Evolutionary conservation across 2,888 invertebrate species (phyloP).

Genomic region (Lasioglossum lativentre): DNA sequence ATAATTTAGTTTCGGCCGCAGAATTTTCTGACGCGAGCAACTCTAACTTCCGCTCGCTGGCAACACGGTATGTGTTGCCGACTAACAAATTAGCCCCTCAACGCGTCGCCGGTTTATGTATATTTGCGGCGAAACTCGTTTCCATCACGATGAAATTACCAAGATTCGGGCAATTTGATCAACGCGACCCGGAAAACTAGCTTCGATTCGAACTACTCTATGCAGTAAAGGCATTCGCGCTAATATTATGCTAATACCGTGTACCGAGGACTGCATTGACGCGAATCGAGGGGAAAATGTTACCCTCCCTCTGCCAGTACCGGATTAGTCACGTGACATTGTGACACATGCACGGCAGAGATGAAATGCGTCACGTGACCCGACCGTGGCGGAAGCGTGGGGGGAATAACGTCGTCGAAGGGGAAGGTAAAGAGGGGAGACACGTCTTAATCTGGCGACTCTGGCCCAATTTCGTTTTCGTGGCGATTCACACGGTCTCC

Average conservation of each 20-base stretch:
- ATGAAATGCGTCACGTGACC: too few species aligned
- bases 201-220: background rate
- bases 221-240: background rate
- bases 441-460: too few species aligned
- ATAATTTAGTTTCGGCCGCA: slow-evolving; percentile 17
- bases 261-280: too few species aligned
- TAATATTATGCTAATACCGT: background rate
- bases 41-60: background rate
- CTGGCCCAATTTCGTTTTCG: too few species aligned
- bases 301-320: too few species aligned
- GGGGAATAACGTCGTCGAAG: too few species aligned
- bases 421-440: too few species aligned
- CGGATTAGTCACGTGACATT: too few species aligned
- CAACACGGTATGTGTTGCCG: background rate
- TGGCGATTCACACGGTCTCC: too few species aligned
- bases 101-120: background rate
- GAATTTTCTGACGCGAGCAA: slow-evolving; percentile 9
- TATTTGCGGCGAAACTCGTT: background rate
- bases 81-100: background rate
- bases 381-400: too few species aligned
- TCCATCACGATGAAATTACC: background rate
- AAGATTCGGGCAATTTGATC: background rate
- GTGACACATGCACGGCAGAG: too few species aligned
- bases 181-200: background rate
- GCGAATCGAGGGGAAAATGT: too few species aligned